phyloP scores from a whole-genome alignment of 1,140 invertebrate species.

The Neodiprion pinetum region DNA sequence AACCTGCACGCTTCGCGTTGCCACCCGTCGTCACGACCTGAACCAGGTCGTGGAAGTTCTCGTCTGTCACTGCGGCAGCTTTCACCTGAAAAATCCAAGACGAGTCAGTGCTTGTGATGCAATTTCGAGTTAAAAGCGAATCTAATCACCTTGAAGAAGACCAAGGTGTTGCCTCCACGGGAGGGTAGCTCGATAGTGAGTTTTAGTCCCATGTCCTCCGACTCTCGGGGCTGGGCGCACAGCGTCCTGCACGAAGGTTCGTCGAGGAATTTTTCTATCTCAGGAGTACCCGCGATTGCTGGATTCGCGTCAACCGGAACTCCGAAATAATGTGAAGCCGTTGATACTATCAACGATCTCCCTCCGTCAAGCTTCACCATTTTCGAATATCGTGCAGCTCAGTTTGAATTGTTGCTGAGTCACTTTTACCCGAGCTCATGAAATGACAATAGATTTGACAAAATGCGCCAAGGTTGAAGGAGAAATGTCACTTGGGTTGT shows the following conservation, averaged over 20 bases:
- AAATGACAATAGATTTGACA: no score
- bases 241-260: conserved; percentile 45
- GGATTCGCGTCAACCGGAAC: conserved; percentile 29
- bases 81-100: conserved; percentile 34
- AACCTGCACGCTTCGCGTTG: neutral
- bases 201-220: conserved; percentile 32
- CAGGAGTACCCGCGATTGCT: conserved; percentile 30
- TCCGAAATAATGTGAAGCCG: conserved; percentile 52
- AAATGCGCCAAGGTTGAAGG: neutral
- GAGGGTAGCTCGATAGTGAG: conserved; percentile 42
- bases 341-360: conserved; percentile 45
- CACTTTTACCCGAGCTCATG: no score
- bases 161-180: conserved; percentile 44
- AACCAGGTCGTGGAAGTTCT: conserved; percentile 55
- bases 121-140: conserved; percentile 10
- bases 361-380: conserved; percentile 51
- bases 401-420: neutral
- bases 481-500: neutral
- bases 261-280: conserved; percentile 50
- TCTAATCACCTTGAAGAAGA: conserved; percentile 55
- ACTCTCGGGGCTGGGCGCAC: conserved; percentile 36
- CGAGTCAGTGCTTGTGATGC: neutral
- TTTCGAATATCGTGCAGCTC: conserved; percentile 14
- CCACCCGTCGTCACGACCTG: conserved; percentile 51
- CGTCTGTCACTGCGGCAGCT: conserved; percentile 43